Percentiles rank a stretch among this genome's conserved stretches.
These are phyloP conservation scores for Gallinago undulata DNA, from an alignment of 2,113 vertebrate species.

Conservation along the genomic window DNA sequence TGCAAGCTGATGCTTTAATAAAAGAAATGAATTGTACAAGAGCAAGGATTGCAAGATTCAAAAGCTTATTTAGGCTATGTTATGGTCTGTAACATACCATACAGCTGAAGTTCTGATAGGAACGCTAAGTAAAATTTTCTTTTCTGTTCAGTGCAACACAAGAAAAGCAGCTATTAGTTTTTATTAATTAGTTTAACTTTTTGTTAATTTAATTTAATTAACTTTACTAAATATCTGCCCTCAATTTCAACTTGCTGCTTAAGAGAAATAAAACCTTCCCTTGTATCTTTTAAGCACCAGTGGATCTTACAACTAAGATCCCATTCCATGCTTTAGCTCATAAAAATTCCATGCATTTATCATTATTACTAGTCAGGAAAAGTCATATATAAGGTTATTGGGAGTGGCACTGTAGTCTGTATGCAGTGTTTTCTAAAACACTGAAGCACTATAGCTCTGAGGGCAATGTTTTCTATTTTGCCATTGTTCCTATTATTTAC, in stretches of 20 bases:
- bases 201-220: neutral
- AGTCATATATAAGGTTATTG: fast-evolving
- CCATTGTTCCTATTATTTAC: neutral
- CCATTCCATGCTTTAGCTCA: neutral
- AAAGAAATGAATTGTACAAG: neutral
- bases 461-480: neutral
- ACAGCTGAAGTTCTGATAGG: neutral
- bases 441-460: neutral
- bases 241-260: neutral
- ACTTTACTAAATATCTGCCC: neutral
- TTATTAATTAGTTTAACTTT: neutral
- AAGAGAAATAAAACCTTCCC: neutral
- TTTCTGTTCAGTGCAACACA: neutral
- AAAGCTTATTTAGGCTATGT: neutral
- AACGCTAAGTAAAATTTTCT: neutral
- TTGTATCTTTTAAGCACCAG: neutral
- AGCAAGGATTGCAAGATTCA: neutral
- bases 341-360: neutral
- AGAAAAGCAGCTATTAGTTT: neutral
- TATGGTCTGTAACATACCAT: neutral
- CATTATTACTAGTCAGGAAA: neutral
- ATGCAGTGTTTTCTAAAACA: neutral
- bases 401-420: neutral
- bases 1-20: neutral
- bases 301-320: neutral